These are phyloP conservation scores for Hydractinia symbiolongicarpus DNA, from an alignment of 30 jellyfish, hydroid and myxozoan species.

Conservation along the genomic window DNA sequence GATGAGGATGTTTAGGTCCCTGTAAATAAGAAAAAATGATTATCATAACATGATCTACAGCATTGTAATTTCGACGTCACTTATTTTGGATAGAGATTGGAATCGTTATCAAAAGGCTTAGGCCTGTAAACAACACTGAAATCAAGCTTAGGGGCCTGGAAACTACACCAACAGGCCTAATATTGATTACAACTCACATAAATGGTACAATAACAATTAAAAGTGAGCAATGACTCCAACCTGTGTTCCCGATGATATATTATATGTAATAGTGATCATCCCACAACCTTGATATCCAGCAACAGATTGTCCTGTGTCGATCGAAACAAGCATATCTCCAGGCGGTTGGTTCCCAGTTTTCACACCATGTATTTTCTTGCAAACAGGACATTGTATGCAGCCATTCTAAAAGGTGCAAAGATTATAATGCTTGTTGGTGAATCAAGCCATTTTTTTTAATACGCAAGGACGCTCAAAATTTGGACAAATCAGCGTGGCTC, in stretches of 20 bases:
- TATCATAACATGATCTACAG: too few species aligned
- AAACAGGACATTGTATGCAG: conserved; percentile 58
- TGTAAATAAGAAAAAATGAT: not conserved
- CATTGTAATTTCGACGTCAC: not conserved
- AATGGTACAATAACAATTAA: not conserved
- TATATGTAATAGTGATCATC: conserved; percentile 42
- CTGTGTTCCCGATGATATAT: conserved; percentile 48
- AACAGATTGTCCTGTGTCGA: conserved; percentile 4
- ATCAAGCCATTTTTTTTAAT: not conserved
- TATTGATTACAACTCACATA: not conserved
- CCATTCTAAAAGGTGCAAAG: conserved; percentile 24
- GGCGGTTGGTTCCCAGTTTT: conserved; percentile 59
- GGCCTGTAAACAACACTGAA: not conserved
- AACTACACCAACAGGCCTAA: not conserved
- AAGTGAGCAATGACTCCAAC: conserved; percentile 5
- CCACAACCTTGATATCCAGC: conserved; percentile 58
- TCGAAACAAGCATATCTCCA: conserved; percentile 42
- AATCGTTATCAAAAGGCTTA: not conserved
- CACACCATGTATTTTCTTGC: conserved; percentile 54
- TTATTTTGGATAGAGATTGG: conserved; percentile 1
- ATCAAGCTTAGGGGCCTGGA: not conserved
- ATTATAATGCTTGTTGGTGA: not conserved
- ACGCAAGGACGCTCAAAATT: too few species aligned
- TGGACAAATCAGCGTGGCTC: too few species aligned
- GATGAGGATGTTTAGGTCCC: conserved; percentile 69